Evolutionary conservation across 2,888 invertebrate species (phyloP).

Genomic region (Patella depressa): DNA sequence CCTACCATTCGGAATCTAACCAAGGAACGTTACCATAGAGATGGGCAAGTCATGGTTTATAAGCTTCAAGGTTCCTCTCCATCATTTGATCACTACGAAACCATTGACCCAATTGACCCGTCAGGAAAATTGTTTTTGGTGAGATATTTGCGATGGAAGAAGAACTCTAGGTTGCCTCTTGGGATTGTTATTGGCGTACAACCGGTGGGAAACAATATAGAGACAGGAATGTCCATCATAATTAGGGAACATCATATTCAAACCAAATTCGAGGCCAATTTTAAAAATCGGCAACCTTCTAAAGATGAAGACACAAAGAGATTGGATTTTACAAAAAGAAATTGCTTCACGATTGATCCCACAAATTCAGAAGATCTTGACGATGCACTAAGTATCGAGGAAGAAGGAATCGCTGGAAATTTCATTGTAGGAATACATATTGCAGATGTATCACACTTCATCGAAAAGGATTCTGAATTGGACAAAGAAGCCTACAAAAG

Average conservation of each 20-base stretch:
- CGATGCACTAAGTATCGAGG: slow-evolving; percentile 58
- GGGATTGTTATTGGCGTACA: slow-evolving; percentile 64
- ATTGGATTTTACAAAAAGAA: slow-evolving; percentile 43
- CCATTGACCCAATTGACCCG: slow-evolving; percentile 43
- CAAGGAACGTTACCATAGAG: slow-evolving; percentile 28
- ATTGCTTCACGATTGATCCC: slow-evolving; percentile 55
- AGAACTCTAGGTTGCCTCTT: slow-evolving; percentile 51
- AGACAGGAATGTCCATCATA: slow-evolving; percentile 51
- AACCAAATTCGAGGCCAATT: slow-evolving; percentile 42
- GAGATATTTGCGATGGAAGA: slow-evolving; percentile 62
- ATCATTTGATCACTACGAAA: slow-evolving; percentile 56
- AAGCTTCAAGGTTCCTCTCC: slow-evolving; percentile 18
- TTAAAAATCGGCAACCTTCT: neutral
- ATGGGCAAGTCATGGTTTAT: slow-evolving; percentile 52
- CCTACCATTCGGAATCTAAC: slow-evolving; percentile 58
- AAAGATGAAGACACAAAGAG: slow-evolving; percentile 26
- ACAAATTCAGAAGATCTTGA: slow-evolving; percentile 39
- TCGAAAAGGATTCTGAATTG: slow-evolving; percentile 47
- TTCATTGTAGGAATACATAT: slow-evolving; percentile 62
- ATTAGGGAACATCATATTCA: slow-evolving; percentile 56
- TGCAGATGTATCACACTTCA: slow-evolving; percentile 57
- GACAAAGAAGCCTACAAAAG: slow-evolving; percentile 54
- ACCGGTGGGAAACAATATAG: slow-evolving; percentile 43
- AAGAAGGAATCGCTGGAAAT: slow-evolving; percentile 46
- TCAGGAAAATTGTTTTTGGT: slow-evolving; percentile 60